Percentiles rank a stretch among this genome's conserved stretches.
Evolutionary conservation across 2,888 invertebrate species (phyloP).

Genomic region (Tetranychus piercei): DNA sequence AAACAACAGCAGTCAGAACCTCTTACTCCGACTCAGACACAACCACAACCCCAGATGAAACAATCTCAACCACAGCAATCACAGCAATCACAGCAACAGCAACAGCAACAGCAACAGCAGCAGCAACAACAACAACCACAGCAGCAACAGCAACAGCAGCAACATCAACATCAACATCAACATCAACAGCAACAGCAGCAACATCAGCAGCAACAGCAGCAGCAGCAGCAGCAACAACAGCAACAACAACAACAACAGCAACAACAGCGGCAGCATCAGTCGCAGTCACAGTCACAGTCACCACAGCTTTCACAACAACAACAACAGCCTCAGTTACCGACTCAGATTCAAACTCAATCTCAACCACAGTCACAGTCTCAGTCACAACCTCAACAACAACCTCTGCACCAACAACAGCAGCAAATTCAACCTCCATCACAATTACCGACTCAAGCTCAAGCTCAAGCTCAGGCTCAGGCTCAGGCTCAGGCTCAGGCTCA

Average conservation of each 20-base stretch:
- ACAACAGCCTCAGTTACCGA: slow-evolving; percentile 6
- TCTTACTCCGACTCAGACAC: neutral
- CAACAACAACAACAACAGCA: slow-evolving; percentile 10
- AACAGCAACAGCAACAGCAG: slow-evolving; percentile 19
- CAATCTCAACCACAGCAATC: slow-evolving; percentile 15
- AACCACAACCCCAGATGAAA: neutral
- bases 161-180: slow-evolving; percentile 24
- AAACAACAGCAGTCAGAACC: neutral
- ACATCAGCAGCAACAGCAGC: slow-evolving; percentile 25
- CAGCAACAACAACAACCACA: slow-evolving; percentile 28
- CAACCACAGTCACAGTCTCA: neutral
- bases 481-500: too few relatives aligned
- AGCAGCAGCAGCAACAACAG: slow-evolving; percentile 29
- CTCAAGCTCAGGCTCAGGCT: neutral
- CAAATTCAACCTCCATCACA: neutral
- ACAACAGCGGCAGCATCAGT: neutral
- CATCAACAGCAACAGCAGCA: neutral
- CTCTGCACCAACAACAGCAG: neutral
- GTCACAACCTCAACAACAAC: neutral
- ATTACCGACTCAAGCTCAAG: too few relatives aligned
- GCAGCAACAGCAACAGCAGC: slow-evolving; percentile 29
- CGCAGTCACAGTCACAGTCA: slow-evolving; percentile 10
- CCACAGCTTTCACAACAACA: slow-evolving; percentile 16
- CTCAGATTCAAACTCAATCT: neutral
- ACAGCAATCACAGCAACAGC: neutral